Percentiles rank a stretch among this genome's conserved stretches.
phyloP scores from a whole-genome alignment of 2,888 invertebrate genomes.

The Clistopyga incitator region DNA sequence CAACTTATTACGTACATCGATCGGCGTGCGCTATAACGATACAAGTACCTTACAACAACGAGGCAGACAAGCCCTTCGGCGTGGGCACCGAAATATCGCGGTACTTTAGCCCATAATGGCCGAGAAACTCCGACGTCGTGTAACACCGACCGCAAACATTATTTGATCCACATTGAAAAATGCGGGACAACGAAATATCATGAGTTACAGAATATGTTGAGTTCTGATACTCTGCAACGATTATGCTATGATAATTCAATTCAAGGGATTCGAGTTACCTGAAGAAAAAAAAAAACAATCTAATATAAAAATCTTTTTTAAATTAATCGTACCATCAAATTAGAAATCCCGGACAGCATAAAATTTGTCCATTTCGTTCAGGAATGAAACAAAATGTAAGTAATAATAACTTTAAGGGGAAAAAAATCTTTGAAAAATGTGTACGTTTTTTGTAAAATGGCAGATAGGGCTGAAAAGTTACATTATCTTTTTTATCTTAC shows the following conservation, averaged over 20 bases:
- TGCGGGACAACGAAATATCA: conserved; percentile 18
- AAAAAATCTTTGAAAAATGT: too few species aligned
- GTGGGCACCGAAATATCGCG: conserved; percentile 45
- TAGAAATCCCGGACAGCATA: too few species aligned
- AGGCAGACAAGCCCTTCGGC: conserved; percentile 1
- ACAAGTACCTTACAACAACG: conserved; percentile 27
- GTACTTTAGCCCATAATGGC: conserved; percentile 28
- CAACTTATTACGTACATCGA: conserved; percentile 56
- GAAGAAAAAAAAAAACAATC: too few species aligned
- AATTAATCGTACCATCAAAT: too few species aligned
- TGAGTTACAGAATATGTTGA: conserved; percentile 10
- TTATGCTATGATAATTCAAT: too few species aligned
- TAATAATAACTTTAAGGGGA: too few species aligned
- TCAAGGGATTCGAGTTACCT: too few species aligned
- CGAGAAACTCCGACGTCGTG: conserved; percentile 2
- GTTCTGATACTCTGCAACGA: background rate
- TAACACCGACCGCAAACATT: conserved; percentile 34
- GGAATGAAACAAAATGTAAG: too few species aligned
- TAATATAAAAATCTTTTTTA: too few species aligned
- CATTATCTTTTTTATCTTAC: background rate
- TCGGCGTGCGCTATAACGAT: conserved; percentile 38
- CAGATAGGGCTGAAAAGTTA: background rate
- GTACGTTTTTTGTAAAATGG: too few species aligned
- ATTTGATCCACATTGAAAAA: conserved; percentile 38
- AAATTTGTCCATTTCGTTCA: too few species aligned